A percentile compares a stretch with the other conserved stretches of the same genome.
These are phyloP conservation scores for Quadriops clusia DNA, from an alignment of 2,888 invertebrate genomes.

Conservation along the genomic window DNA sequence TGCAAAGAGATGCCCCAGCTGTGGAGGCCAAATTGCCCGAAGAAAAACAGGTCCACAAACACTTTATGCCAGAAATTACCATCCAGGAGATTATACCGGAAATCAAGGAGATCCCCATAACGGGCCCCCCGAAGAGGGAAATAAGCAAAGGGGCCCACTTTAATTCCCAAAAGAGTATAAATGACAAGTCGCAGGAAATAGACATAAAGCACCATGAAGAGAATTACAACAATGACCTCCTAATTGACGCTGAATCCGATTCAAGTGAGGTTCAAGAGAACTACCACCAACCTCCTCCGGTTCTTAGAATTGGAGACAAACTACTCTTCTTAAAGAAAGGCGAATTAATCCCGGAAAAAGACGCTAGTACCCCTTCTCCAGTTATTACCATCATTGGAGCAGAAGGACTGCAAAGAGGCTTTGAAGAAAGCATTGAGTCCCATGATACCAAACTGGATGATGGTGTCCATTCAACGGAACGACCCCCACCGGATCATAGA, in stretches of 20 bases:
- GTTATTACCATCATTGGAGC: constrained; percentile 38
- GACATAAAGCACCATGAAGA: constrained; percentile 31
- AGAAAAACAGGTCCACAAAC: constrained; percentile 7
- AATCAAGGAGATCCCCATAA: constrained; percentile 31
- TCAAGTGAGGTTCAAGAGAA: constrained; percentile 32
- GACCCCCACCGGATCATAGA: neutral
- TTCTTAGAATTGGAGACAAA: constrained; percentile 34
- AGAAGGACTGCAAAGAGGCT: constrained; percentile 36
- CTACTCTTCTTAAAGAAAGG: constrained; percentile 32
- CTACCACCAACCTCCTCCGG: constrained; percentile 33
- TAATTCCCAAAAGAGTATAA: constrained; percentile 4
- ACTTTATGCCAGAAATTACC: constrained; percentile 36
- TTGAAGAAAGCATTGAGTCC: constrained; percentile 23
- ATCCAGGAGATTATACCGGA: constrained; percentile 51
- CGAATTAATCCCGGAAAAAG: constrained; percentile 29
- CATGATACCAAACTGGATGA: constrained; percentile 15
- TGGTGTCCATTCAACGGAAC: constrained; percentile 1
- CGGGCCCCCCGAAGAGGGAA: constrained; percentile 26
- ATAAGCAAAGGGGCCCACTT: constrained; percentile 22
- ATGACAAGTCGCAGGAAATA: constrained; percentile 34
- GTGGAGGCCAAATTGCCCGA: constrained; percentile 12
- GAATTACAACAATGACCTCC: constrained; percentile 20
- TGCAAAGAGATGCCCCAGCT: constrained; percentile 12
- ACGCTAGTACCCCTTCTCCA: constrained; percentile 30
- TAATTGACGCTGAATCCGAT: constrained; percentile 28